Conservation (phyloP, 2,113 vertebrate genomes). For the Dissostichus mawsoni region DNA sequence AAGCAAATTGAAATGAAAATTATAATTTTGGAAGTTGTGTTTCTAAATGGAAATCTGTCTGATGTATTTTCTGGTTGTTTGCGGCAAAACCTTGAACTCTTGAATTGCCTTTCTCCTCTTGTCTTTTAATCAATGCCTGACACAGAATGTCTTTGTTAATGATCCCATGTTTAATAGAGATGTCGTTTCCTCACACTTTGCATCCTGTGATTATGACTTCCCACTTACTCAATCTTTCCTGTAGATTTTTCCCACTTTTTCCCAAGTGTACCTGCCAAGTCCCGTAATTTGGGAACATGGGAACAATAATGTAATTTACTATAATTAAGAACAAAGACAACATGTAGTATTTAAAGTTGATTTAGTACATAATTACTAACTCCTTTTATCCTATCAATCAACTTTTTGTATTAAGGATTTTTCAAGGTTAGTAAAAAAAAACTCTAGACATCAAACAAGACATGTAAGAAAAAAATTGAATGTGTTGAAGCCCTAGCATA, state of each 20-base stretch:
- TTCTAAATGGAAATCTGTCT: neutral
- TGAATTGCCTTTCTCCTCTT: neutral
- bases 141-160: neutral
- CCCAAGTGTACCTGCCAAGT: too few species aligned
- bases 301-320: too few species aligned
- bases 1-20: neutral
- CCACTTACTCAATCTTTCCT: neutral
- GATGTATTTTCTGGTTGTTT: constrained; percentile 44
- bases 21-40: neutral
- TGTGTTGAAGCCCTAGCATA: too few species aligned
- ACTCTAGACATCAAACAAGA: too few species aligned
- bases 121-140: neutral
- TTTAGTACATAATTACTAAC: too few species aligned
- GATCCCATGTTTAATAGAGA: neutral
- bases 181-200: neutral
- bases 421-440: too few species aligned
- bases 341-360: too few species aligned
- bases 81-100: neutral
- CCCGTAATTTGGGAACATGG: too few species aligned
- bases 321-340: too few species aligned
- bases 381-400: too few species aligned
- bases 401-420: too few species aligned
- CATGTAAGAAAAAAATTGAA: too few species aligned
- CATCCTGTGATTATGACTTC: neutral
- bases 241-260: neutral